These are phyloP conservation scores for Villa cingulata DNA, from an alignment of 2,888 invertebrate species.

Conservation along the genomic window DNA sequence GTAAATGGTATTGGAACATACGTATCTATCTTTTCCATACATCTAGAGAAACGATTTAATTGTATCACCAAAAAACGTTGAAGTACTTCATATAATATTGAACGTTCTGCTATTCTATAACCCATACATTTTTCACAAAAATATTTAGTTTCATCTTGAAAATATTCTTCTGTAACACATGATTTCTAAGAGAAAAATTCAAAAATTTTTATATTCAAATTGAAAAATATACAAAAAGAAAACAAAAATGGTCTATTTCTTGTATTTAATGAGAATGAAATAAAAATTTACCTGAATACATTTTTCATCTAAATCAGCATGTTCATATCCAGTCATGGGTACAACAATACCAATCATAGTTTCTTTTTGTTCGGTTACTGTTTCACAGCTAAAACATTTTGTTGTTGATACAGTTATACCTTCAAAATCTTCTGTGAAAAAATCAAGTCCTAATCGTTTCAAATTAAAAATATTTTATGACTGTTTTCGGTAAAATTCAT, in stretches of 20 bases:
- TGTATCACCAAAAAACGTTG: conserved; percentile 78
- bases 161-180: conserved; percentile 70
- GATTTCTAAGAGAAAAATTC: conserved; percentile 46
- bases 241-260: no score
- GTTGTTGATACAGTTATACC: conserved; percentile 75
- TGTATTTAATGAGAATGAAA: background rate
- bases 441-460: conserved; percentile 48
- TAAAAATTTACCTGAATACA: conserved; percentile 30
- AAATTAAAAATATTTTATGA: no score
- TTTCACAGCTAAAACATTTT: conserved; percentile 80
- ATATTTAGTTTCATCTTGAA: conserved; percentile 80
- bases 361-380: conserved; percentile 72
- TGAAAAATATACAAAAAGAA: no score
- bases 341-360: conserved; percentile 81
- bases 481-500: no score
- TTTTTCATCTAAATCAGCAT: conserved; percentile 30
- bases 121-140: conserved; percentile 78
- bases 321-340: conserved; percentile 53
- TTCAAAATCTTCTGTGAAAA: conserved; percentile 70
- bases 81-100: conserved; percentile 71
- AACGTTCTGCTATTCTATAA: conserved; percentile 79
- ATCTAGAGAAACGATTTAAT: conserved; percentile 64
- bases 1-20: conserved; percentile 76
- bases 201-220: no score
- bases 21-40: conserved; percentile 79